Base-by-base conservation (phyloP, 2,888 invertebrate genomes). In the Dioctria linearis region DNA sequence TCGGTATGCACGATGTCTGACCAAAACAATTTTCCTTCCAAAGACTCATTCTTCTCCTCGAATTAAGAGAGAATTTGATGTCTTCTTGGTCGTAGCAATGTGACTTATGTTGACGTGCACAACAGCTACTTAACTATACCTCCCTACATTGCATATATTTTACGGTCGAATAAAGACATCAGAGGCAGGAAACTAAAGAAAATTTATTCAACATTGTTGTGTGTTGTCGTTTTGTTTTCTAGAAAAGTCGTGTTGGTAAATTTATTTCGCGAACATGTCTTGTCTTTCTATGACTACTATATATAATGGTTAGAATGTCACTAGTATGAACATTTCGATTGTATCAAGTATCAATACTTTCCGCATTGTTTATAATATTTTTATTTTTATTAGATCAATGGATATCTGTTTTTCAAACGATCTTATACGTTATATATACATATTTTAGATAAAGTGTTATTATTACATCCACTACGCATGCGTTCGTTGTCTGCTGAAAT, bases 11-110 rank as follows among this genome's bases (percentile, higher is more conserved):
- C 42, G 46, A n/a, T 57, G 73, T n/a, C 51, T 57, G 42, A 73
- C 73, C 43, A 73, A 73, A 73, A 73, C 73, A 73, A 57, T 73
- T 57, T 73, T 73, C 73, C 71, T 51, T 57, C 42, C 51, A 73
- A 73, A 73, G 73, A 25, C 25, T 73, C 42, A 57, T 57, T 73
- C 57, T 73, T 54, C 57, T 40, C 67, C 3, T 3, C 4, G 42
- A 13, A n/a, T 42, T 67, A 11, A 67, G 11, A 11, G 5, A 46
- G 67, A 67, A 67, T 67, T 67, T 67, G 46, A 67, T 49, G 67
- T 67, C 67, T 67, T 67, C 67, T 67, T 43, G 67, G 43, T n/a
- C n/a, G 42, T 40, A 39, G 42, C 66, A 42, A 66, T 42, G 40
- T 39, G 66, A 40, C 66, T 9, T 66, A 67, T 46, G 5, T 13